Conservation (phyloP, 2,888 invertebrate genomes). For the Acanthosepion pharaonis region DNA sequence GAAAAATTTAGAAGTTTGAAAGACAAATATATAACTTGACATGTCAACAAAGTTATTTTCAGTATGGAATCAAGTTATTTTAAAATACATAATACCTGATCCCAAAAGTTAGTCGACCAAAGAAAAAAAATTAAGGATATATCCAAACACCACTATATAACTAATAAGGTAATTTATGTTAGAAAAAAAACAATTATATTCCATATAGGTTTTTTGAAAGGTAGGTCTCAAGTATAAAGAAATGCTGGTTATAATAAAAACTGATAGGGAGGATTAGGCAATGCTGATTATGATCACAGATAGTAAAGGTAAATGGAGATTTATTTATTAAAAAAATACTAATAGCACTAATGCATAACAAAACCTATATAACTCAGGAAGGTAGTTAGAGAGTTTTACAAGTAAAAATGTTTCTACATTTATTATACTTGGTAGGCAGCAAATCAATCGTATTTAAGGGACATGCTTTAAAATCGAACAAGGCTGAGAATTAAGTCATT, state of each 20-base stretch:
- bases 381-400: background rate
- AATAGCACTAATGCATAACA: background rate
- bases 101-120: background rate
- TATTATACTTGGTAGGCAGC: conserved; percentile 17
- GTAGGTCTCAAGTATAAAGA: background rate
- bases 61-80: background rate
- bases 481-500: too few species aligned
- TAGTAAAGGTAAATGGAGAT: background rate
- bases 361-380: background rate
- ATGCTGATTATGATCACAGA: background rate
- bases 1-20: too few species aligned
- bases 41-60: background rate
- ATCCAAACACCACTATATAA: background rate
- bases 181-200: background rate
- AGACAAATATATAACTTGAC: too few species aligned
- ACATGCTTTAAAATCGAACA: too few species aligned
- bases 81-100: background rate
- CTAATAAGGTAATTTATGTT: background rate
- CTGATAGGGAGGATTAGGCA: background rate
- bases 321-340: background rate
- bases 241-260: background rate
- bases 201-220: background rate
- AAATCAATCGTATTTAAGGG: background rate
- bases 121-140: background rate
- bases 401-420: background rate